Evolutionary conservation across 2,113 vertebrate species (phyloP), one percentile per base, ranked within the genome.

Genomic region (Corythoichthys intestinalis): DNA sequence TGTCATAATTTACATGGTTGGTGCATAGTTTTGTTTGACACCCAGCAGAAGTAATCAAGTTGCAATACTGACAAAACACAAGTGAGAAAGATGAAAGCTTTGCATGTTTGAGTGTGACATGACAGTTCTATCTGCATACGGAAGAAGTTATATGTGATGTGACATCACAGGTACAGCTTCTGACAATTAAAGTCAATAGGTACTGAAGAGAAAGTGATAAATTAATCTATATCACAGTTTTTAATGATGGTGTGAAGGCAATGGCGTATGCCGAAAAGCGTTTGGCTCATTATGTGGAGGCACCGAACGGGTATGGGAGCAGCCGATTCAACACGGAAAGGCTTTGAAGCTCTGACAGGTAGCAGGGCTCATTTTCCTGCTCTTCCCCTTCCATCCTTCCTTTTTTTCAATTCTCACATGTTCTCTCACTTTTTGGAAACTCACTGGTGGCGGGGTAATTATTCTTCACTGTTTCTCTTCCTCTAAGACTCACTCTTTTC

Each of bases 221-320:
- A 86, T 77, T 11, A 67, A 85, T 72, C 73, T 71, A 67, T 79
- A 85, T 84, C 62, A 41, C 52, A 73, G 66, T 74, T 73, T 70
- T 13, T 67, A 79, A 87, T 73, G 67, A 74, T 61, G 83, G 46
- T 70, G 60, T 69, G 75, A 83, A 69, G 66, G 80, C 72, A 73
- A 67, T 63, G 72, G 49, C 70, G 72, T 65, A 34, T 72, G 83
- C 77, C 67, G 80, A 83, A 75, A 81, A 71, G 74, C 81, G 78
- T 79, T 85, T 84, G 88, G 78, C 87, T 93, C 90, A 91, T 92
- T 91, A 90, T 81, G 85, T 76, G 78, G 79, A 86, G 70, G 76
- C 71, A 86, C 77, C 77, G 83, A 81, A 67, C 66, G 80, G 72
- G 83, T 75, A 77, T 70, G 79, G 79, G 66, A 34, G 74, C 76